Evolutionary conservation across 1,140 invertebrate species (phyloP), one percentile per base, ranked within the genome.

Genomic region (Pissodes strobi): DNA sequence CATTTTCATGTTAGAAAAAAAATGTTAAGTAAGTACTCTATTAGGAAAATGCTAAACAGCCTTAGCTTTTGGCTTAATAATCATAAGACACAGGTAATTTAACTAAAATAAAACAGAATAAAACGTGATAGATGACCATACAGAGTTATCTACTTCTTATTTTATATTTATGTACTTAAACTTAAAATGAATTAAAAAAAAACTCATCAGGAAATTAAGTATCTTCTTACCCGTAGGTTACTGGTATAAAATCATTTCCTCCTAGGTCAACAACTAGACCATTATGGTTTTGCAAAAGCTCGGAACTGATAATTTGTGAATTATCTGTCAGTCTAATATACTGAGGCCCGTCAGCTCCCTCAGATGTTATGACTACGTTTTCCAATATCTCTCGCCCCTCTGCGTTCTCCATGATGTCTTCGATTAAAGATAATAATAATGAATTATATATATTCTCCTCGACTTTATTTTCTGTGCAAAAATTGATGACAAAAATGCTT

Each of bases 241-340:
- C 76, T 43, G 76, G 76, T 18, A 78, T 76, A 68, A 76, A 77
- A 67, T 78, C 76, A 46, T 71, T 73, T 34, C 66, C 69, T 17
- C 70, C 73, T 25, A 78, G 62, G 66, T 77, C 76, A 19, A 78
- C 76, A 34, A 78, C 76, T 15, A 78, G 59, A 2, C 76, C 75
- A 70, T 72, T 72, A 41, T 74, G 73, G 37, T 74, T 70, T 62
- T 75, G 75, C 22, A 78, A 58, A 21, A 78, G 57, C 59, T 78
- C 76, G 8, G 71, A 67, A 46, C 69, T 75, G 18, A 78, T 64
- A 38, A 78, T 66, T 17, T 70, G 66, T 34, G 71, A 71, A 59
- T 76, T 76, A 46, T 75, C 75, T 0, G 73, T 57, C 18, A 78
- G 67, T 30, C 76, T 69, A 68, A 78, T 75, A 51, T 75, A 78